Evolutionary conservation across 1,140 invertebrate genomes (phyloP), one percentile per base, ranked within the genome.

Genomic region (Cotesia vestalis): DNA sequence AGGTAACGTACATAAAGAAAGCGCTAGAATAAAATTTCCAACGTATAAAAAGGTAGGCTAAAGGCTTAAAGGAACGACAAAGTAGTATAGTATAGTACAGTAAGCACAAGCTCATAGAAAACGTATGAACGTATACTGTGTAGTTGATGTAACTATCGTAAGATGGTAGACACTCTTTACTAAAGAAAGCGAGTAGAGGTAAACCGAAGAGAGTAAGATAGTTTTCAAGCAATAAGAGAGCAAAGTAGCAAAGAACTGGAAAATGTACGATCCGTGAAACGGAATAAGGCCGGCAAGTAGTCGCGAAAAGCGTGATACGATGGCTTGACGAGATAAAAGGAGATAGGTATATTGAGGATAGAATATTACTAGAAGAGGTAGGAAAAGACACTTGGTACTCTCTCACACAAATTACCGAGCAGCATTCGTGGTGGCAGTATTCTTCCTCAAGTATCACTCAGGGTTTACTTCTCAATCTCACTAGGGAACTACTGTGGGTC

Each of bases 351-450:
- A 60, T 38, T 59, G 68, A 72, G 63, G 70, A 59, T 64, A 40
- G 17, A 60, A 62, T 38, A 69, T 4, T 46, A 61, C 14, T 14
- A 35, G 53, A 20, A 60, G 20, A 59, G 59, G 73, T 38, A 17
- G 46, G 55, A 57, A 77, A 74, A 75, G 77, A 80, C 77, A 75
- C 79, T 80, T 76, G 79, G 66, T 75, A 60, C 38, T 60, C 75
- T 81, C 80, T 75, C 80, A 81, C 80, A 81, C 79, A 81, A 81
- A 81, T 81, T 81, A 81, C 76, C 71, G 75, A 75, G 74, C 75
- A 62, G 17, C 61, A 40, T 75, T 72, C 52, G 51, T 55, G 53
- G 12, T 40, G 52, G n/a, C n/a, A 57, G n/a, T 67, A 60, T 69
- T 60, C 70, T 75, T 76, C 72, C 74, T 79, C 66, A 75, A 77